Evolutionary conservation across 2,888 invertebrate genomes (phyloP), one percentile per base, ranked within the genome.

Genomic region (Alsophila aescularia): DNA sequence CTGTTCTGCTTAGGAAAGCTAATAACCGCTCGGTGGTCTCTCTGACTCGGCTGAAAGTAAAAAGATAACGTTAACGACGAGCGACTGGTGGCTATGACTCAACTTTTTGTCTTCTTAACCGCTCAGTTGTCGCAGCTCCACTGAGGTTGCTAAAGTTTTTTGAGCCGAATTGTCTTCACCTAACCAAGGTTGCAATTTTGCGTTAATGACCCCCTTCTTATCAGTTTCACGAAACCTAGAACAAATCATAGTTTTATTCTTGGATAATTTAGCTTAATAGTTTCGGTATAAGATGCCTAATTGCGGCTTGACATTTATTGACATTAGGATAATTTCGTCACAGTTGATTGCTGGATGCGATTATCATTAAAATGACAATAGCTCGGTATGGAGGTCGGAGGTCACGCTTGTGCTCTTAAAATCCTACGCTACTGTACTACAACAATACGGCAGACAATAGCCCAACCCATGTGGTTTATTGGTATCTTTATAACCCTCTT

Each of bases 341-440:
- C 71, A 70, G 75, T 73, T 72, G 79, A 83, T 82, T 78, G 72
- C 72, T 75, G 69, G 70, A 62, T 48, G 62, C 66, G 65, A 66
- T 71, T 74, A 70, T 66, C 69, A 85, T 86, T 85, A 80, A 76
- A 85, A 87, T 87, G 73, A 87, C 84, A 88, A 87, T 87, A 75
- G 81, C 72, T 65, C 63, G 68, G 74, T 75, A 81, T 79, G 64
- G 81, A 84, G 85, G 85, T 81, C 82, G 75, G 74, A 83, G 88
- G 84, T 87, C 83, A 83, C 73, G 72, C 73, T 66, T 73, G 71
- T 81, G 85, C 83, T 81, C 85, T 80, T 81, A 83, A 81, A 83
- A 81, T 78, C 75, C 69, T 76, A 71, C 74, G 69, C 54, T 59
- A 69, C 60, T 62, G 53, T 50, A 58, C 67, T 64, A 64, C 62